phyloP scores from a whole-genome alignment of 2,888 invertebrate genomes.

The Trissoscelio sp. region DNA sequence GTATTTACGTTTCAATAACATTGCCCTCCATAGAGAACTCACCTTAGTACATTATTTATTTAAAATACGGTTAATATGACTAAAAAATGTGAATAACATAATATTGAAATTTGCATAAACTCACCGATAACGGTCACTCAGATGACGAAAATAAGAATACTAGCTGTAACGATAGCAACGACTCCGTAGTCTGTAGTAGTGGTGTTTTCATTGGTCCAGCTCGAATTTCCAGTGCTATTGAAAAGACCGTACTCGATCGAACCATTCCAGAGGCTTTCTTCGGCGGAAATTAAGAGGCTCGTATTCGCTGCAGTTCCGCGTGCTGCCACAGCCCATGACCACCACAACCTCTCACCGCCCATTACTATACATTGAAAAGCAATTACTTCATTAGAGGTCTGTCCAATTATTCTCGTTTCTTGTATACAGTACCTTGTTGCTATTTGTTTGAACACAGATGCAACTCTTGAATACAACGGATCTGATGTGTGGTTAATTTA shows the following conservation, averaged over 20 bases:
- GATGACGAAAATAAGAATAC: constrained; percentile 75
- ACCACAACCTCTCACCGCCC: constrained; percentile 77
- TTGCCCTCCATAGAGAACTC: too few relatives aligned
- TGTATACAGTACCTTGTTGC: too few relatives aligned
- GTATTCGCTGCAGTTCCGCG: constrained; percentile 72
- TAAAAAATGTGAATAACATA: too few relatives aligned
- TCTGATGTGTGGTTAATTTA: too few relatives aligned
- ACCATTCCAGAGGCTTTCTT: constrained; percentile 71
- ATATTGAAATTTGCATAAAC: constrained; percentile 49
- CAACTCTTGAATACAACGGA: too few relatives aligned
- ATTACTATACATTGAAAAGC: constrained; percentile 71
- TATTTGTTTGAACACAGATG: too few relatives aligned
- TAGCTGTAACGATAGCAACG: constrained; percentile 73
- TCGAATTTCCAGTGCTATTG: constrained; percentile 71
- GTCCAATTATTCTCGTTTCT: not conserved
- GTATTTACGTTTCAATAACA: too few relatives aligned
- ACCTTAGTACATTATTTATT: too few relatives aligned
- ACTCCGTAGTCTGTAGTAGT: constrained; percentile 67
- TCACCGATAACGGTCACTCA: constrained; percentile 77
- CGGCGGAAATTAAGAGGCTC: constrained; percentile 71
- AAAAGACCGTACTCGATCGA: constrained; percentile 71
- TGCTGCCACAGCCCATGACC: constrained; percentile 75
- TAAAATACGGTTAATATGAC: too few relatives aligned
- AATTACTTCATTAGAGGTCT: not conserved
- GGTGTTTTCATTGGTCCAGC: constrained; percentile 57